Evolutionary conservation across 2,797 vertebrate species (phyloP).

Genomic region (Rhinatrema bivittatum): DNA sequence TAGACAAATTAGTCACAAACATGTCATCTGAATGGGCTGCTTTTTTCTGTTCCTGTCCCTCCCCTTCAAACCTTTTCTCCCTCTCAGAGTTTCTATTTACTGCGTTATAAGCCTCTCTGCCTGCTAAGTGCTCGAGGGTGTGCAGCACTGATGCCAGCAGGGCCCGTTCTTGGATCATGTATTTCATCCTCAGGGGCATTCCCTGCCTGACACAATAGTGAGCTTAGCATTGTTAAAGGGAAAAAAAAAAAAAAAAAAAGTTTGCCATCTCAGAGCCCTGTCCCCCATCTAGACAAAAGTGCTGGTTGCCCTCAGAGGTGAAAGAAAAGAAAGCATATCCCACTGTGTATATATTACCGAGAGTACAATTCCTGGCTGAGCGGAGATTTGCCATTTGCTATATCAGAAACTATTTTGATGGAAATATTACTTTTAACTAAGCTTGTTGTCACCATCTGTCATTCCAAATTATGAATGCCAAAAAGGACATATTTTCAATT

Average conservation of each 20-base stretch:
- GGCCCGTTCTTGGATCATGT: no score
- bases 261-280: no score
- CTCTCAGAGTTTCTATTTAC: no score
- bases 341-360: conserved; percentile 49
- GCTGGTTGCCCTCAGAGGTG: no score
- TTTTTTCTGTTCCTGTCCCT: conserved; percentile 38
- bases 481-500: conserved; percentile 62
- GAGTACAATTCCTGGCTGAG: conserved; percentile 57
- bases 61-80: conserved; percentile 29
- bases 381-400: conserved; percentile 52
- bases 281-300: no score
- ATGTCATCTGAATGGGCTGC: conserved; percentile 49
- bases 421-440: conserved; percentile 59
- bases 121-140: no score
- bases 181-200: background rate
- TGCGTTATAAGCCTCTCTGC: no score
- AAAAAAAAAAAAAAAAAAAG: no score
- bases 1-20: conserved; percentile 54
- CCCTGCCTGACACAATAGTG: background rate
- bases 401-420: conserved; percentile 66
- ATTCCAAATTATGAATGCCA: conserved; percentile 64
- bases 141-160: no score
- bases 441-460: conserved; percentile 64
- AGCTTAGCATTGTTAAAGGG: background rate
- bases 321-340: conserved; percentile 41